Base-by-base conservation (phyloP, 2,113 vertebrate genomes). In the Muntiacus reevesi region DNA sequence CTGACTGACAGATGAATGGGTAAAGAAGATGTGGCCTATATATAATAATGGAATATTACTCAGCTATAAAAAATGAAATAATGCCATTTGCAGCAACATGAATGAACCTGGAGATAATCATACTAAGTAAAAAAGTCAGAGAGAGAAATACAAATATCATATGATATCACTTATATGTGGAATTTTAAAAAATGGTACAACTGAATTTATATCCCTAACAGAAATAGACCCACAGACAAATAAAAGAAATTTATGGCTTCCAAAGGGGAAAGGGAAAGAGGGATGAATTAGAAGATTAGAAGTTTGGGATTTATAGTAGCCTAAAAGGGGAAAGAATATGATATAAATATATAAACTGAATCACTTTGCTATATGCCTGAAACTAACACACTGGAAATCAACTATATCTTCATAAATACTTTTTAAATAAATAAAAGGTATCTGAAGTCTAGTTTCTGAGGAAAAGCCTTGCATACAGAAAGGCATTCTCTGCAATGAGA, bases 401-500 rank as follows among this genome's bases (percentile, higher is more conserved):
- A 50, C 45, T 81, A 6, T 50, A 33, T 17, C 28, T 81, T 28
- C 78, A 81, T 33, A 33, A 33, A 79, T 19, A 3, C 16, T 47
- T 28, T 78, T 47, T 79, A 50, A 79, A 47, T 19, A 50, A 50
- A 50, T 33, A 82, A 55, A 2, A 36, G 40, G 40, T 33, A 17
- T 1, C 17, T 33, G 59, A 81, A 50, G 47, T 27, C 6, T 45
- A 1, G 13, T 14, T 95, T 64, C 45, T 10, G 5, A n/a, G 33
- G 13, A 27, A 47, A 52, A 52, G 13, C 30, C 15, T 0, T 23
- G 28, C 8, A 7, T 6, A 27, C 50, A 30, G 47, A 30, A 43
- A 15, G 30, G n/a, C 3, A 0, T 36, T 8, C 30, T 59, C 28
- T 6, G 12, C 43, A 14, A 3, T 6, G 33, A 43, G 25, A 43